Evolutionary conservation across 2,113 vertebrate species (phyloP), one percentile per base, ranked within the genome.

Genomic region (Eptesicus fuscus): DNA sequence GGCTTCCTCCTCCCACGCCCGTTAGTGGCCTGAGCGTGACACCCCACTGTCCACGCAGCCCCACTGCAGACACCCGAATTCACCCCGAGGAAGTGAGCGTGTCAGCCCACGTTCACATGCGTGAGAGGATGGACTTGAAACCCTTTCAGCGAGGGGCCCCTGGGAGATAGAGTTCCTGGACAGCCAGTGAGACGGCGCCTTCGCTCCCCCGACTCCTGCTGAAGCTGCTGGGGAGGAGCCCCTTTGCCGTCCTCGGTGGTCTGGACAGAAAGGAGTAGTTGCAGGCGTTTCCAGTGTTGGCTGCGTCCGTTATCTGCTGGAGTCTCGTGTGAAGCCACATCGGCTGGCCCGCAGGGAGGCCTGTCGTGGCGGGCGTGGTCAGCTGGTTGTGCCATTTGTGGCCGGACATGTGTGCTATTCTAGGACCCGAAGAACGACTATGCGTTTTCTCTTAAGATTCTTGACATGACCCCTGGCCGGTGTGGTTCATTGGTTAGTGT

Each of bases 351-450:
- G 8, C 56, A 11, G 16, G 42, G 67, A 83, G 25, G 63, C n/a
- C 83, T 30, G 10, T 30, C 9, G 16, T 74, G 73, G 69, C 40
- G 56, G 84, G 83, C 23, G 7, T 35, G 71, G 90, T 7, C 51
- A 18, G 51, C 17, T 51, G 23, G 9, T n/a, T 69, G 56, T 59
- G 56, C 51, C 51, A 3, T 59, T 23, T 59, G 56, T 56, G 42
- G 32, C 32, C 16, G 7, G 47, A 37, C 59, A 67, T 32, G 12
- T 35, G 71, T 51, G 40, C 83, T 87, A 73, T 61, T 90, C 89
- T 77, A 69, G 86, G 92, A 63, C 78, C 71, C 94, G 85, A 59
- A 85, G 77, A 85, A 93, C 93, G 94, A 11, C 70, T 85, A 13
- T 59, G 65, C 44, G n/a, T 70, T 82, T 85, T 92, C 28, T 76